Evolutionary conservation across 2,888 invertebrate genomes (phyloP), one percentile per base, ranked within the genome.

Genomic region (Diloba caeruleocephala): DNA sequence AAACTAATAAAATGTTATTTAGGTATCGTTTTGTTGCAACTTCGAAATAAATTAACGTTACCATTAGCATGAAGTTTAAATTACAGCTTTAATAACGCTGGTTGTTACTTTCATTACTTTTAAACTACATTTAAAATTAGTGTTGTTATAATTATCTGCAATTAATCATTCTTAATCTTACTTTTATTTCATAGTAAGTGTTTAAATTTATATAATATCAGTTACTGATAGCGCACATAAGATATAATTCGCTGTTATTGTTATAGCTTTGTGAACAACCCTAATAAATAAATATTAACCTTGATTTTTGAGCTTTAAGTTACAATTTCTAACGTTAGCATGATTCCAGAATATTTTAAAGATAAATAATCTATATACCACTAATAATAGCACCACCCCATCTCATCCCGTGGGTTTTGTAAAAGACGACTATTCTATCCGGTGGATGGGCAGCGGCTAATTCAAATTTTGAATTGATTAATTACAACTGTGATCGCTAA

Each of bases 1-100:
- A 76, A 76, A 80, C 72, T n/a, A n/a, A n/a, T n/a, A n/a, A 74
- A 78, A 68, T 59, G 10, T 28, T 31, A 45, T 32, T 54, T 51
- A 39, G 54, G 41, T 48, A 14, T 15, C 13, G 39, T 43, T 48
- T 25, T 50, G 26, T 36, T 39, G 17, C 6, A 36, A 32, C 25
- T 50, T 31, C 32, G 13, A 54, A 39, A 59, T 25, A 23, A 51
- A 53, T 55, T 52, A 50, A 57, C 13, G 25, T 46, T 13, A 13
- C 21, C 19, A 34, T 57, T 31, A 46, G 15, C 44, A 9, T 31
- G 26, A 25, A 43, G 41, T 39, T 23, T 59, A 21, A 37, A 60
- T 54, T 42, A 42, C 10, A 32, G 10, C 9, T 15, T 25, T 25
- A 61, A 23, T 42, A 33, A 41, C 23, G 41, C 34, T 12, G 57